Evolutionary conservation across 2,888 invertebrate genomes (phyloP).

Genomic region (Micoletzkya japonica): DNA sequence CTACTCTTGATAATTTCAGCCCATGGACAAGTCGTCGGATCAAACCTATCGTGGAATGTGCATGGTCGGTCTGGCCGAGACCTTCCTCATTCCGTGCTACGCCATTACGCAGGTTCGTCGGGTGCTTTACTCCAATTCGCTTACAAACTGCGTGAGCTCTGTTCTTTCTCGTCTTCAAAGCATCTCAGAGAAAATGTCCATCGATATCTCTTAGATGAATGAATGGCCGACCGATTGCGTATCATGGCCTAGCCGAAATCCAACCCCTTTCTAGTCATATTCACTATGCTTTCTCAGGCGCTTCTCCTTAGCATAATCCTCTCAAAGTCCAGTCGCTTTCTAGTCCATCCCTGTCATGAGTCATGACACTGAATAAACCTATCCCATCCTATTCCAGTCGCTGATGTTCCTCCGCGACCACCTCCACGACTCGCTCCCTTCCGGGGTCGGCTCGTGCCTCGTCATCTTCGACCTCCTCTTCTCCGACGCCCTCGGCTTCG

Average conservation of each 20-base stretch:
- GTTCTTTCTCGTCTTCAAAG: neutral
- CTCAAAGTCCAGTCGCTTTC: too few relatives aligned
- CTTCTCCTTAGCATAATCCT: too few relatives aligned
- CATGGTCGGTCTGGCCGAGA: conserved; percentile 6
- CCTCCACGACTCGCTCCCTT: neutral
- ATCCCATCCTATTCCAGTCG: neutral
- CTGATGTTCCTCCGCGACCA: conserved; percentile 1
- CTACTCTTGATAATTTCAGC: neutral
- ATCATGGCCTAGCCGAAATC: too few relatives aligned
- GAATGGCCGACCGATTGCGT: too few relatives aligned
- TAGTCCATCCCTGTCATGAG: too few relatives aligned
- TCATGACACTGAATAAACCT: too few relatives aligned
- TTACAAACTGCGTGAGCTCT: neutral
- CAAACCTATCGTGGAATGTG: neutral
- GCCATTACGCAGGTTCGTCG: conserved; percentile 6
- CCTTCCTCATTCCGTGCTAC: conserved; percentile 5
- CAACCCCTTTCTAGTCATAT: too few relatives aligned
- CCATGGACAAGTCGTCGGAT: neutral
- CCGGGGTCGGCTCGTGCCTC: too few relatives aligned
- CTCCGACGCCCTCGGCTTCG: conserved; percentile 14
- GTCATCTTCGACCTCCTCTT: neutral
- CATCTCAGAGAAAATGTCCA: neutral
- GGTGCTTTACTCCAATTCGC: neutral
- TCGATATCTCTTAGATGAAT: too few relatives aligned
- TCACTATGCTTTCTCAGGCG: too few relatives aligned